These are phyloP conservation scores for Sorex araneus DNA, from an alignment of 2,113 vertebrate species.

Conservation along the genomic window DNA sequence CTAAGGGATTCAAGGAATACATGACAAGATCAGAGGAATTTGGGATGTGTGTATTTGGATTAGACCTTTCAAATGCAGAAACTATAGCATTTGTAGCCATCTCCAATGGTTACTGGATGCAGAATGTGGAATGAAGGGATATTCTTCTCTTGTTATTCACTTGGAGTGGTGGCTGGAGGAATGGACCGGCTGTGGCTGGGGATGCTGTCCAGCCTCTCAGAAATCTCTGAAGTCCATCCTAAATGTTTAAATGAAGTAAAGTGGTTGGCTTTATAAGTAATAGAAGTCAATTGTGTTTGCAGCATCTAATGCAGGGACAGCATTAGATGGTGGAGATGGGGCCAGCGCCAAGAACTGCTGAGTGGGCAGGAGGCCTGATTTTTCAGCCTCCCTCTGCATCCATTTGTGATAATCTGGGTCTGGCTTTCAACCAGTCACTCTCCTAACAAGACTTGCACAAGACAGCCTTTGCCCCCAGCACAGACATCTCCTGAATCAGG, in stretches of 20 bases:
- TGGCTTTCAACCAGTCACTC: constrained; percentile 87
- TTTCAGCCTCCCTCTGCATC: constrained; percentile 84
- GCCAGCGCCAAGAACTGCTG: constrained; percentile 83
- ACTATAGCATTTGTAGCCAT: constrained; percentile 55
- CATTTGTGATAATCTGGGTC: constrained; percentile 86
- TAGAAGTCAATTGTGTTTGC: constrained; percentile 90
- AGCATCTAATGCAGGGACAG: constrained; percentile 87
- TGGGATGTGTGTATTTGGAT: background rate
- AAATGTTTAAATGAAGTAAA: constrained; percentile 89
- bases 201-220: constrained; percentile 78
- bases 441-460: constrained; percentile 81
- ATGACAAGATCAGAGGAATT: constrained; percentile 39
- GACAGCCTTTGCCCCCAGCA: constrained; percentile 66
- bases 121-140: constrained; percentile 59
- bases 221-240: constrained; percentile 88
- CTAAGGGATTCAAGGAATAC: background rate
- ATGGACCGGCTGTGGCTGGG: constrained; percentile 68
- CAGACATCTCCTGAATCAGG: constrained; percentile 71
- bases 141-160: constrained; percentile 51
- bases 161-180: constrained; percentile 21
- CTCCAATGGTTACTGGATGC: constrained; percentile 68
- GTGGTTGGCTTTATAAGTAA: constrained; percentile 89
- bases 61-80: constrained; percentile 68
- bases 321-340: constrained; percentile 86
- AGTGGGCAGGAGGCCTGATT: constrained; percentile 84